Evolutionary conservation across 2,113 vertebrate genomes (phyloP).

Genomic region (Arvicanthis niloticus): DNA sequence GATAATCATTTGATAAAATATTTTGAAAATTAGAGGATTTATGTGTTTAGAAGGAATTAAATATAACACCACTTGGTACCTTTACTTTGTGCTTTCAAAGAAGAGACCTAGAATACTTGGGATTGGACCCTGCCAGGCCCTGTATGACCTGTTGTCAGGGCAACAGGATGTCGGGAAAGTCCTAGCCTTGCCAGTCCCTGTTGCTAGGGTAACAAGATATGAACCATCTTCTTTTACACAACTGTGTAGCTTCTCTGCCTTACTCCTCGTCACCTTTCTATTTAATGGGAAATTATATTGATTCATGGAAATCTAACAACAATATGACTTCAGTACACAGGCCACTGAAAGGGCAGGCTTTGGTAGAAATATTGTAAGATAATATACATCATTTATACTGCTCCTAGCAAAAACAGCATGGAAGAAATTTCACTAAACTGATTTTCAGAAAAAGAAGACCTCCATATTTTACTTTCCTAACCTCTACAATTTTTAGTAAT

Average conservation of each 20-base stretch:
- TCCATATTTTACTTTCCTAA: slow-evolving; percentile 45
- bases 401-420: slow-evolving; percentile 30
- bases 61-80: slow-evolving; percentile 8
- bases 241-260: slow-evolving; percentile 26
- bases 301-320: slow-evolving; percentile 33
- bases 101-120: slow-evolving; percentile 39
- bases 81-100: slow-evolving; percentile 53
- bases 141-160: slow-evolving; percentile 76
- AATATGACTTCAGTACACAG: neutral
- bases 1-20: slow-evolving; percentile 6
- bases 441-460: neutral
- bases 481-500: slow-evolving; percentile 14
- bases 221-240: slow-evolving; percentile 67
- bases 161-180: slow-evolving; percentile 71
- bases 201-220: slow-evolving; percentile 72
- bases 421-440: slow-evolving; percentile 22
- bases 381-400: neutral
- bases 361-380: slow-evolving; percentile 17
- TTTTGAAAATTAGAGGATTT: slow-evolving; percentile 43
- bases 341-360: neutral
- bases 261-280: slow-evolving; percentile 25
- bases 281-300: slow-evolving; percentile 49
- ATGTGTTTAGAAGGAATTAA: slow-evolving; percentile 7
- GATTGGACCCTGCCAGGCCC: slow-evolving; percentile 66
- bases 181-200: slow-evolving; percentile 50